Base-by-base conservation (phyloP, 2,888 invertebrate species). In the Pandemis corylana region DNA sequence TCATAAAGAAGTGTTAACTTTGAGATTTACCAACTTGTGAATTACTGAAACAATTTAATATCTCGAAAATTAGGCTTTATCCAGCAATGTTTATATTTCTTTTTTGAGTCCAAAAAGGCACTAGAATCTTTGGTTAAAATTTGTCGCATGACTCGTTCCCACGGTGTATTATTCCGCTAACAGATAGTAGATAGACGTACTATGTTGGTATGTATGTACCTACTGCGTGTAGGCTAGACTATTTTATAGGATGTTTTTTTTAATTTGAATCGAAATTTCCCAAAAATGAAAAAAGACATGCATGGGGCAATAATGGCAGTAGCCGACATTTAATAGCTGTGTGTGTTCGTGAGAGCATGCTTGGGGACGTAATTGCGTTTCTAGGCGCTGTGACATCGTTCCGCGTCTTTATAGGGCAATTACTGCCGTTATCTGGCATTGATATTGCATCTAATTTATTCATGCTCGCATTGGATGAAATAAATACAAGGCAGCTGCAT, bases 391-490 rank as follows among this genome's bases (percentile, higher is more conserved):
- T 89, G 90, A 91, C 91, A 91, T 92, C 92, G 90, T 92, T 91
- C 84, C 87, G 85, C 89, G 89, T 89, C 90, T 93, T 93, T 93
- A 93, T 93, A 92, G 92, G 89, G 91, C 91, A 93, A 93, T 93
- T 92, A 92, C 90, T 86, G 90, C 83, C 89, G 89, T 92, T 93
- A 93, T 93, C 93, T 93, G 92, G 91, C 93, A 92, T 93, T 93
- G 92, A 92, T 93, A 92, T 90, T 92, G 91, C 92, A 93, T 92
- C 87, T 91, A 85, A 91, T 93, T 91, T 91, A 92, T 93, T 91
- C 89, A 88, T 89, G 82, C 82, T 78, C 77, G 80, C 86, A 89
- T 90, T 89, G 87, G 83, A 59, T 28, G 28, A 12, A 90, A 92
- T 91, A 91, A 88, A 89, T 85, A 89, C 82, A 87, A 83, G 81